phyloP scores from a whole-genome alignment of 2,888 invertebrate species.

The Clepsis dumicolana region DNA sequence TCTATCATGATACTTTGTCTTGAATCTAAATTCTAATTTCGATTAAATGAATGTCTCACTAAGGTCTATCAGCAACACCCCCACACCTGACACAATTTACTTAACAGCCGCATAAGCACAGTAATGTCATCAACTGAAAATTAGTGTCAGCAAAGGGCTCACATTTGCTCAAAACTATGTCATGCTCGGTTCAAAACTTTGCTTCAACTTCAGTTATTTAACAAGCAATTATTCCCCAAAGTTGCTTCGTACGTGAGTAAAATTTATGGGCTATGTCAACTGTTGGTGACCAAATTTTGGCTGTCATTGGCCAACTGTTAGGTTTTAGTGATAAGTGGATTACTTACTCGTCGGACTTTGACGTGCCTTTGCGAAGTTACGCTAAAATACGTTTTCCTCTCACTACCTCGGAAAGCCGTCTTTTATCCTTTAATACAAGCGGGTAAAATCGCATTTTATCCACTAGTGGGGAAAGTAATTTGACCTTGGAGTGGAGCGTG shows the following conservation, averaged over 20 bases:
- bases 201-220: constrained; percentile 34
- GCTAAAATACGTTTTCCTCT: neutral
- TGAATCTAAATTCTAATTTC: too few species aligned
- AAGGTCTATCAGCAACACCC: too few species aligned
- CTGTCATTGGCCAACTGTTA: constrained; percentile 56
- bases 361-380: constrained; percentile 46
- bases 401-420: neutral
- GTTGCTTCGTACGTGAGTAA: constrained; percentile 50
- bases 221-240: constrained; percentile 45
- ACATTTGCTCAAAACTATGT: constrained; percentile 34
- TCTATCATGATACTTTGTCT: too few species aligned
- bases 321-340: constrained; percentile 60
- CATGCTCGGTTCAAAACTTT: constrained; percentile 30
- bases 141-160: constrained; percentile 3
- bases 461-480: too few species aligned
- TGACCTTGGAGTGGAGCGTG: too few species aligned
- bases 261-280: constrained; percentile 53
- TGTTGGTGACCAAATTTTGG: constrained; percentile 56
- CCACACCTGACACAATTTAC: neutral
- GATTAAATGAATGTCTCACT: too few species aligned
- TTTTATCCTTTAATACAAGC: too few species aligned
- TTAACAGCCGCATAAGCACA: neutral
- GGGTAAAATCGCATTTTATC: too few species aligned
- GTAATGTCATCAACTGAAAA: neutral
- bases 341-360: constrained; percentile 60